Conservation (phyloP, 2,888 invertebrate genomes). For the Empis livida region DNA sequence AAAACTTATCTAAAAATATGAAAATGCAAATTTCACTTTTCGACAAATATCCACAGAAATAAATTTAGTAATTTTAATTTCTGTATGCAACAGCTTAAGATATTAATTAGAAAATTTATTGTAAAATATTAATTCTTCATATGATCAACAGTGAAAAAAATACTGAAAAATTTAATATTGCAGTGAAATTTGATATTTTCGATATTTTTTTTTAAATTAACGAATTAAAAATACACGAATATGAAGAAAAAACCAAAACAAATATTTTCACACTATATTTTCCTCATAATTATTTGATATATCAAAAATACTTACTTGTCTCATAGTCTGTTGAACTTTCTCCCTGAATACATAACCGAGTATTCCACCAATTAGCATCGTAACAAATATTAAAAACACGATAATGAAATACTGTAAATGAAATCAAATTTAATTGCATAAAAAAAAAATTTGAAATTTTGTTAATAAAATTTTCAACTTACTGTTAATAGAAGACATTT, state of each 20-base stretch:
- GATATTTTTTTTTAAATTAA: neutral
- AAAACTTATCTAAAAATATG: too few relatives aligned
- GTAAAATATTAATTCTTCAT: too few relatives aligned
- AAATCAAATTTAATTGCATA: too few relatives aligned
- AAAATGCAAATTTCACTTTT: too few relatives aligned
- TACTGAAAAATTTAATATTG: too few relatives aligned
- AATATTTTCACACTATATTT: neutral
- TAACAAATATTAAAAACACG: constrained; percentile 76
- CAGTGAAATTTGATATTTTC: too few relatives aligned
- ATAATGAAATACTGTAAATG: constrained; percentile 81
- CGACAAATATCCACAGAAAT: too few relatives aligned
- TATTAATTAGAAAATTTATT: too few relatives aligned
- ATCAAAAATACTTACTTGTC: constrained; percentile 36
- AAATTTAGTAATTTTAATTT: too few relatives aligned
- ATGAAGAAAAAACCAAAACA: neutral
- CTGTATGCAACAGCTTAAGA: too few relatives aligned
- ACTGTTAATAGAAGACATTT: constrained; percentile 88
- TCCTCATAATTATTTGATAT: too few relatives aligned
- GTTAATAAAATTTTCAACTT: constrained; percentile 27
- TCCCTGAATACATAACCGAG: constrained; percentile 82
- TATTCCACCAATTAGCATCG: constrained; percentile 81
- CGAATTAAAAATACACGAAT: neutral
- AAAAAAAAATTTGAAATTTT: neutral
- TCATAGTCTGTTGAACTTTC: constrained; percentile 62
- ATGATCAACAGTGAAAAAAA: too few relatives aligned